These are phyloP conservation scores for Hylomyscus alleni DNA, from an alignment of 2,797 vertebrate species.

Conservation along the genomic window DNA sequence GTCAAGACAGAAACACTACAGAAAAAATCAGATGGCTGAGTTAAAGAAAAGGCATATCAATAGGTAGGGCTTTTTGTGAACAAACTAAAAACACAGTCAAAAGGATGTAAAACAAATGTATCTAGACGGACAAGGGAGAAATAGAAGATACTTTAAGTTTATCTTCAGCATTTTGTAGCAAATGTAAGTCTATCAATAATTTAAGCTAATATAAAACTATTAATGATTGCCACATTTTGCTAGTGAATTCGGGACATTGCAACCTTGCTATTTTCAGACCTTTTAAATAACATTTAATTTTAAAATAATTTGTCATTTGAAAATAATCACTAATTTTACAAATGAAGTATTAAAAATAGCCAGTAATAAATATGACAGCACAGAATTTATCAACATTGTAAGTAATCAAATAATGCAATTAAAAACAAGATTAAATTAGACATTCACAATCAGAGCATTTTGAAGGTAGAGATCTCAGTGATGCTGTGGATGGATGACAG, in stretches of 20 bases:
- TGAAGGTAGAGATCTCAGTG: conserved; percentile 4
- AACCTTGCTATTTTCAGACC: background rate
- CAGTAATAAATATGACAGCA: conserved; percentile 4
- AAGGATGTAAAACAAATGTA: conserved; percentile 4
- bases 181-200: conserved; percentile 45
- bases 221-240: conserved; percentile 36
- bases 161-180: background rate
- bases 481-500: conserved; percentile 25
- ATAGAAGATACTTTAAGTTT: conserved; percentile 15
- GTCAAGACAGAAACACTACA: conserved; percentile 15
- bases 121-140: background rate
- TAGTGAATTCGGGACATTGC: background rate
- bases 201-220: conserved; percentile 36
- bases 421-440: conserved; percentile 46
- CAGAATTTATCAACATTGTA: conserved; percentile 36
- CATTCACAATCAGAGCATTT: conserved; percentile 35
- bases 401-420: background rate
- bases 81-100: conserved; percentile 40
- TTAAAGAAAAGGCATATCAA: background rate
- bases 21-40: background rate
- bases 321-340: conserved; percentile 41
- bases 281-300: background rate
- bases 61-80: background rate
- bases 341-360: conserved; percentile 8
- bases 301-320: conserved; percentile 42